Percentiles rank a stretch among this genome's conserved stretches.
Conservation (phyloP, 2,797 vertebrate species). For the Otolemur crassicaudatus region DNA sequence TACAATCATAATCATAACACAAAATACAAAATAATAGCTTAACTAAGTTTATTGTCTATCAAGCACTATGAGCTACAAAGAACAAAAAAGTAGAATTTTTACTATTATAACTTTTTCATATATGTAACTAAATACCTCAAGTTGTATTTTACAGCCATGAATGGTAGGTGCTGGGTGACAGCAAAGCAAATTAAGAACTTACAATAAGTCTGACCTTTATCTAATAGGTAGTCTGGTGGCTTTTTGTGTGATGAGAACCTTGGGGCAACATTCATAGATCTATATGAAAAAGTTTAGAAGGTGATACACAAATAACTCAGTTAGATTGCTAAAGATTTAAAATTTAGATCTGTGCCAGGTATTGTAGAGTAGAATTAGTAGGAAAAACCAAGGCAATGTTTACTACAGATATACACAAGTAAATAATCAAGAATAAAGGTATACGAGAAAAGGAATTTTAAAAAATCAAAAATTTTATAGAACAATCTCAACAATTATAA, state of each 20-base stretch:
- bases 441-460: background rate
- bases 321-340: background rate
- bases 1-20: background rate
- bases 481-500: background rate
- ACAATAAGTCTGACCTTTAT: background rate
- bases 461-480: background rate
- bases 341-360: slow-evolving; percentile 26
- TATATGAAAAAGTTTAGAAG: background rate
- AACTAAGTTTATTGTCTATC: background rate
- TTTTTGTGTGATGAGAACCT: background rate
- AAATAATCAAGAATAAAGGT: background rate
- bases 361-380: background rate
- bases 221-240: background rate
- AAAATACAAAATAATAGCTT: background rate
- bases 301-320: background rate
- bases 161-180: background rate
- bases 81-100: background rate
- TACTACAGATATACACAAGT: slow-evolving; percentile 1
- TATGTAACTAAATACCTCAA: background rate
- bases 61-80: background rate
- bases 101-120: slow-evolving; percentile 13
- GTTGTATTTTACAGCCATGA: background rate
- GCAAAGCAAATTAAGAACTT: slow-evolving; percentile 24
- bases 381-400: background rate
- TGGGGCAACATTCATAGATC: background rate